Evolutionary conservation across 2,113 vertebrate genomes (phyloP).

Genomic region (Toxostoma redivivum): DNA sequence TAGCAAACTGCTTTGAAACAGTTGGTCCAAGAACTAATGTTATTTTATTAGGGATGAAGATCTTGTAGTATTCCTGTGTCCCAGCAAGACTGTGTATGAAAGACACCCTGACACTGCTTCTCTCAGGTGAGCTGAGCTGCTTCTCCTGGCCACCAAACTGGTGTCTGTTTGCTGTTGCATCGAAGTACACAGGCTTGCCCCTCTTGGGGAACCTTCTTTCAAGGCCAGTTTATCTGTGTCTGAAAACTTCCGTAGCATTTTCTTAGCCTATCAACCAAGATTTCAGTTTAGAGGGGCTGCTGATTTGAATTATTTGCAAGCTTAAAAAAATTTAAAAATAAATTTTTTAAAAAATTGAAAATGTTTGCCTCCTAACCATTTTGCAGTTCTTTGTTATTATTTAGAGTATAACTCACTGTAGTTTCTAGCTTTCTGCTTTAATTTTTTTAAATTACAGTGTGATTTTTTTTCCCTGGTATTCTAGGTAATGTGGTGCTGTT

Average conservation of each 20-base stretch:
- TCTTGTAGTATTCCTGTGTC: background rate
- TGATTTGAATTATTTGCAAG: background rate
- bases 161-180: background rate
- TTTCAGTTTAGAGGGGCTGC: background rate
- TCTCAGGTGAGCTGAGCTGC: background rate
- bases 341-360: background rate
- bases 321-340: background rate
- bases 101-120: background rate
- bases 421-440: background rate
- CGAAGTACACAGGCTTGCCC: accelerated
- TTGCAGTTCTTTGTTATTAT: background rate
- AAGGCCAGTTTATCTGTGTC: background rate
- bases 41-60: background rate
- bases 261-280: background rate
- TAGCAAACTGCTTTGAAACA: background rate
- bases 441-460: background rate
- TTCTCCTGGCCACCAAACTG: background rate
- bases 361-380: background rate
- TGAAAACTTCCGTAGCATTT: background rate
- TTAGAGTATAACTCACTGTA: background rate
- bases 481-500: background rate
- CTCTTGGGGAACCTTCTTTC: background rate
- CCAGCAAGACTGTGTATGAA: background rate
- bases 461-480: background rate
- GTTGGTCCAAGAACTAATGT: background rate